Conservation (phyloP, 2,888 invertebrate genomes). For the Drosophila histrio region DNA sequence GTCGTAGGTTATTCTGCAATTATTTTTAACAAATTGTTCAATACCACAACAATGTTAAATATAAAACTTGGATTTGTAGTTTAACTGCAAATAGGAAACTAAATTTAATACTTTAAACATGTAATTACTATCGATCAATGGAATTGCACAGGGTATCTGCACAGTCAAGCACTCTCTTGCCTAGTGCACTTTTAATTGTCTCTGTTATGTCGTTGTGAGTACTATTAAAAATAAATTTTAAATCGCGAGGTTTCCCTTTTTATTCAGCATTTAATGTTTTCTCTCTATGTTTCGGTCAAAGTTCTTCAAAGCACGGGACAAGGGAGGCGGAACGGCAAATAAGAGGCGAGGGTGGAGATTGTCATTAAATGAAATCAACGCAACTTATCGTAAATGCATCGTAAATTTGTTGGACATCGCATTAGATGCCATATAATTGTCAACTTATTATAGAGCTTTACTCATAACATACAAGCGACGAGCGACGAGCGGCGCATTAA, state of each 20-base stretch:
- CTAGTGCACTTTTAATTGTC: neutral
- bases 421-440: slow-evolving; percentile 51
- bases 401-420: slow-evolving; percentile 40
- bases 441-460: slow-evolving; percentile 42
- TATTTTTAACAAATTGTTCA: too few species aligned
- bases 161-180: neutral
- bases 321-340: neutral
- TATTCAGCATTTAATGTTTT: slow-evolving; percentile 20
- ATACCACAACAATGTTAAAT: too few species aligned
- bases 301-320: slow-evolving; percentile 20
- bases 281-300: slow-evolving; percentile 26
- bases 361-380: slow-evolving; percentile 44
- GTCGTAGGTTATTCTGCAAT: too few species aligned
- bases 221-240: slow-evolving; percentile 26
- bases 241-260: neutral
- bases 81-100: too few species aligned
- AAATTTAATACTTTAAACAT: neutral
- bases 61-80: too few species aligned
- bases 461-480: slow-evolving; percentile 26
- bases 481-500: slow-evolving; percentile 13
- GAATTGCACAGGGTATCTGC: neutral
- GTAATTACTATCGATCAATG: neutral
- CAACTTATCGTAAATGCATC: slow-evolving; percentile 58
- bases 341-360: neutral
- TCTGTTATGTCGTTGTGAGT: neutral